Conservation (phyloP, 2,113 vertebrate genomes). For the Vimba vimba region DNA sequence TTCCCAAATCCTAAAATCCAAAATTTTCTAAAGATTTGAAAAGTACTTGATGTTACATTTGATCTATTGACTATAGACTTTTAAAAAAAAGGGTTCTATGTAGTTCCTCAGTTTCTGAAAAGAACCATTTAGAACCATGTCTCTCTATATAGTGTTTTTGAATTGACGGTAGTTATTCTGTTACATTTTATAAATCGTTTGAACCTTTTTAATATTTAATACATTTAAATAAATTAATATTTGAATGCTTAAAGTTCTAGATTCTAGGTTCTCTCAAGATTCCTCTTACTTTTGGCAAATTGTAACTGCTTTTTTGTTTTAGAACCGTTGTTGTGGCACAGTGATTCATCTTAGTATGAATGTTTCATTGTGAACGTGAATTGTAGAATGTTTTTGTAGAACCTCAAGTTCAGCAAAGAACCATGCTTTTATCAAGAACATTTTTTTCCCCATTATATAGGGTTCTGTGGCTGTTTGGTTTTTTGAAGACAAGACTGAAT, state of each 20-base stretch:
- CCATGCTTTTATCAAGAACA: too few relatives aligned
- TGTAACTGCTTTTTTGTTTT: not conserved
- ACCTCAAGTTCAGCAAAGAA: not conserved
- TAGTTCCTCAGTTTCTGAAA: not conserved
- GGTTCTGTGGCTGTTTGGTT: not conserved
- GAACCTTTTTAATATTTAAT: not conserved
- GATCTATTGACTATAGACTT: too few relatives aligned
- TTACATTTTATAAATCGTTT: not conserved
- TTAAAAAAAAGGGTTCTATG: not conserved
- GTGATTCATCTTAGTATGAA: not conserved
- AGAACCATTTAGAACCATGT: not conserved
- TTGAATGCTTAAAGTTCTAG: not conserved
- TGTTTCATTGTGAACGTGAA: too few relatives aligned
- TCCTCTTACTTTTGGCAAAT: not conserved
- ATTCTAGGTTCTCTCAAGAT: not conserved
- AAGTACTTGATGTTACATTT: too few relatives aligned
- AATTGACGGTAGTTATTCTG: not conserved
- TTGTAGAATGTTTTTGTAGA: not conserved
- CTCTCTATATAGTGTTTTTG: not conserved
- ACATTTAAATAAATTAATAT: not conserved
- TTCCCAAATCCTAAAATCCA: not conserved
- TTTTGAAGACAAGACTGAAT: not conserved
- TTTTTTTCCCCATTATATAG: not conserved
- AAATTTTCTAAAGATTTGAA: too few relatives aligned
- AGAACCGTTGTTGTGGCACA: not conserved